Conservation (phyloP, 2,888 invertebrate species). For the Incurvaria masculella region DNA sequence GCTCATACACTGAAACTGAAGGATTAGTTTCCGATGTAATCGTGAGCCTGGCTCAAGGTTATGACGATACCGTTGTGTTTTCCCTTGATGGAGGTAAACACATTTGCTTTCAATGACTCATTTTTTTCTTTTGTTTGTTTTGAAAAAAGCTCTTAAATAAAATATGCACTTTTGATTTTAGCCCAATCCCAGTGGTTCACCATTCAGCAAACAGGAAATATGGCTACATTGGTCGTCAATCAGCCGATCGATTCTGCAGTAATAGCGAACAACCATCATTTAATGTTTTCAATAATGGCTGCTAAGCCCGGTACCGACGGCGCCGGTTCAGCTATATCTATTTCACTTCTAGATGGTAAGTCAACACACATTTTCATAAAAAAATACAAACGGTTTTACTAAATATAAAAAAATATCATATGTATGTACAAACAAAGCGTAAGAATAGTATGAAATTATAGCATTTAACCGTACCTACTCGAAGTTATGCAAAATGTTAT, state of each 20-base stretch:
- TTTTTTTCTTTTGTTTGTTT: not conserved
- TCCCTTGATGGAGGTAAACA: constrained; percentile 21
- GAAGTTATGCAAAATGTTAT: too few species aligned
- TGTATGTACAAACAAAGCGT: too few species aligned
- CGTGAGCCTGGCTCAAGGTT: constrained; percentile 18
- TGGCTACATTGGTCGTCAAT: constrained; percentile 11
- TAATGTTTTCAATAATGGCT: constrained; percentile 2
- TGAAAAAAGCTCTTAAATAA: not conserved
- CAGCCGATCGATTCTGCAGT: not conserved
- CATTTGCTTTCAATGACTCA: not conserved
- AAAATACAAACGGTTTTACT: too few species aligned
- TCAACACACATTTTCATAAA: too few species aligned
- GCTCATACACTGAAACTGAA: constrained; percentile 14
- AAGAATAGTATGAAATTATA: too few species aligned
- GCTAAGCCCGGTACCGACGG: not conserved
- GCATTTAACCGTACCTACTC: too few species aligned
- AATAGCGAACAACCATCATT: not conserved
- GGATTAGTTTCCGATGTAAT: constrained; percentile 15
- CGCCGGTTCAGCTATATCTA: not conserved
- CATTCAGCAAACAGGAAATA: constrained; percentile 13
- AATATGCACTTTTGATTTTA: constrained; percentile 5
- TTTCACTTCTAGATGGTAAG: not conserved
- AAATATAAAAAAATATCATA: too few species aligned
- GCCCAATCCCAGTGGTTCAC: constrained; percentile 19
- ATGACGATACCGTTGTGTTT: constrained; percentile 19